Evolutionary conservation across 2,797 vertebrate species (phyloP), one percentile per base, ranked within the genome.

Genomic region (Typhlichthys eigenmanni): DNA sequence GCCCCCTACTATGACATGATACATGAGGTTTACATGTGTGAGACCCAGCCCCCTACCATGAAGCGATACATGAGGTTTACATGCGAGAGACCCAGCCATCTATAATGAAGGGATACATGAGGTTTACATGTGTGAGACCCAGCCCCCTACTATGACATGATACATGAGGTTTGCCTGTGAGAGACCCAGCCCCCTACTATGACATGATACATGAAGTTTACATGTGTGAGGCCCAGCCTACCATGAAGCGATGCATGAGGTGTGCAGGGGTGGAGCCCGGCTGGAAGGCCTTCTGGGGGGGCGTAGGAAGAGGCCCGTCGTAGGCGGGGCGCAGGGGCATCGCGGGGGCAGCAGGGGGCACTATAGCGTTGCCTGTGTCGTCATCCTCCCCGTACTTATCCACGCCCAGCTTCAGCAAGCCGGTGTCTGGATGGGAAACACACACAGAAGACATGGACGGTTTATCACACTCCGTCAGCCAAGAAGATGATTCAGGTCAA

Each of bases 81-180:
- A n/a, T n/a, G n/a, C n/a, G n/a, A n/a, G 16, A 17, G 16, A 17
- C 1, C 32, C 13, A 5, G 16, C 13, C 80, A 85, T 17, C 16
- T 87, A 97, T 96, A 96, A 99, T 95, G 85, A 99, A 99, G 60
- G 95, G 93, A 81, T 99, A 96, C 13, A 91, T 93, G 75, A 99
- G 96, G 47, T 98, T 19, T 34, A 6, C 32, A 34, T 34, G 32
- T 34, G 2, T 34, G 32, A 6, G 6, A 6, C 32, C 32, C 13
- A 5, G 16, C 13, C 80, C 85, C 17, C 17, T 87, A 97, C 96
- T 96, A 99, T 95, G 85, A 99, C 98, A 60, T 95, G 17, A 19
- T 19, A 19, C 17, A 19, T 19, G 17, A 19, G 17, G 17, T 19
- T 19, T 34, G 3, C 32, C 5, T 34, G 32, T 34, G 32, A 2